phyloP scores from a whole-genome alignment of 2,113 vertebrate species.

The Coturnix japonica region DNA sequence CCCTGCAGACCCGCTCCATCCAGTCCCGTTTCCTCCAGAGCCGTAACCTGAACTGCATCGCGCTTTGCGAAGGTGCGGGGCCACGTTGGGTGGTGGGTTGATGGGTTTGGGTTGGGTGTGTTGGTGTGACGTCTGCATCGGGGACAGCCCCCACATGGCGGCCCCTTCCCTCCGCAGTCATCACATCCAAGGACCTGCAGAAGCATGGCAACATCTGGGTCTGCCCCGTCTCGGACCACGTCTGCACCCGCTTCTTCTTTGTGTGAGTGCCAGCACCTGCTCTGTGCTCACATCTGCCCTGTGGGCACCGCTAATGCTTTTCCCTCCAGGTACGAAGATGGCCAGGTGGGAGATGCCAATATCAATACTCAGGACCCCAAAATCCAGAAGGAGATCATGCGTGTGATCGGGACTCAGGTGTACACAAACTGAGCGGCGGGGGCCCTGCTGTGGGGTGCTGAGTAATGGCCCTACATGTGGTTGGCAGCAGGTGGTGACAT shows the following conservation, averaged over 20 bases:
- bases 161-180: constrained; percentile 81
- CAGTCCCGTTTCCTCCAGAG: constrained; percentile 98
- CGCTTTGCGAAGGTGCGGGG: constrained; percentile 94
- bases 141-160: background rate
- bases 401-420: constrained; percentile 98
- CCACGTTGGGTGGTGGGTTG: fast-evolving
- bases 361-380: constrained; percentile 99
- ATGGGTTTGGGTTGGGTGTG: background rate
- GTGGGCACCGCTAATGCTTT: fast-evolving
- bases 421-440: constrained; percentile 89
- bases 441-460: background rate
- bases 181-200: constrained; percentile 98
- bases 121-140: background rate
- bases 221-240: constrained; percentile 97
- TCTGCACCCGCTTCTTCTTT: constrained; percentile 99
- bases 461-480: background rate
- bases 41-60: constrained; percentile 98
- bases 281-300: fast-evolving
- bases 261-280: constrained; percentile 84
- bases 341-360: constrained; percentile 98
- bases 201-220: constrained; percentile 99
- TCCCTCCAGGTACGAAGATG: constrained; percentile 91
- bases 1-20: constrained; percentile 90
- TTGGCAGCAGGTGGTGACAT: background rate
- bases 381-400: constrained; percentile 99